A percentile compares a stretch with the other conserved stretches of the same genome.
Conservation (phyloP, 1,140 invertebrate species). For the Druon quercuslanigerum region DNA sequence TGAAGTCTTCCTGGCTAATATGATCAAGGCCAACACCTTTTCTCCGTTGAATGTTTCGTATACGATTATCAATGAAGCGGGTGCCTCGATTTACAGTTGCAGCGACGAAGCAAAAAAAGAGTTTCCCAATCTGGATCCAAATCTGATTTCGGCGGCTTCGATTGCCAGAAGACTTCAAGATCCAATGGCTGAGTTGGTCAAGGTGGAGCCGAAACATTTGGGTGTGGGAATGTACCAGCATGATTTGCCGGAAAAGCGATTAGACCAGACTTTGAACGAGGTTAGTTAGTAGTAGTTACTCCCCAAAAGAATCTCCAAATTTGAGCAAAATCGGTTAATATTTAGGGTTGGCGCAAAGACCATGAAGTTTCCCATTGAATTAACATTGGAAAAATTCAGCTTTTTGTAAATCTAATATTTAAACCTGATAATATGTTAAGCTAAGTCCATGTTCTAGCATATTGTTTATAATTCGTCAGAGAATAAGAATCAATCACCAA, state of each 20-base stretch:
- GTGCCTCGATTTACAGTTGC: constrained; percentile 93
- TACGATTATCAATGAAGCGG: constrained; percentile 91
- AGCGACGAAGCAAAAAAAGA: constrained; percentile 89
- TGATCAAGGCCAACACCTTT: constrained; percentile 79
- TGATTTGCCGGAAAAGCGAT: constrained; percentile 86
- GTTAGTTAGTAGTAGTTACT: constrained; percentile 56
- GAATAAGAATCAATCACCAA: too few relatives aligned
- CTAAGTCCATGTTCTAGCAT: too few relatives aligned
- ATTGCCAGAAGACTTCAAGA: constrained; percentile 91
- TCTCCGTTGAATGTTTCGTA: constrained; percentile 79
- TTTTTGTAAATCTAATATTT: too few relatives aligned
- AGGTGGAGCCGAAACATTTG: constrained; percentile 93
- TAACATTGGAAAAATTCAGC: too few relatives aligned
- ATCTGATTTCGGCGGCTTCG: constrained; percentile 79
- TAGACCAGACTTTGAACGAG: constrained; percentile 84
- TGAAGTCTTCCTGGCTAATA: constrained; percentile 83
- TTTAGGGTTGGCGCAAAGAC: too few relatives aligned
- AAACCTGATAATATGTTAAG: too few relatives aligned
- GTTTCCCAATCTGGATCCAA: constrained; percentile 85
- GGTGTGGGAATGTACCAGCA: constrained; percentile 96
- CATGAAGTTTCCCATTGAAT: too few relatives aligned
- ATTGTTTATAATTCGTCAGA: too few relatives aligned
- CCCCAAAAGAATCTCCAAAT: too few relatives aligned
- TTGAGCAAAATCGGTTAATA: too few relatives aligned
- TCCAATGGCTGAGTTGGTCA: constrained; percentile 92